Evolutionary conservation across 2,797 vertebrate genomes (phyloP).

Genomic region (Chelmon rostratus): DNA sequence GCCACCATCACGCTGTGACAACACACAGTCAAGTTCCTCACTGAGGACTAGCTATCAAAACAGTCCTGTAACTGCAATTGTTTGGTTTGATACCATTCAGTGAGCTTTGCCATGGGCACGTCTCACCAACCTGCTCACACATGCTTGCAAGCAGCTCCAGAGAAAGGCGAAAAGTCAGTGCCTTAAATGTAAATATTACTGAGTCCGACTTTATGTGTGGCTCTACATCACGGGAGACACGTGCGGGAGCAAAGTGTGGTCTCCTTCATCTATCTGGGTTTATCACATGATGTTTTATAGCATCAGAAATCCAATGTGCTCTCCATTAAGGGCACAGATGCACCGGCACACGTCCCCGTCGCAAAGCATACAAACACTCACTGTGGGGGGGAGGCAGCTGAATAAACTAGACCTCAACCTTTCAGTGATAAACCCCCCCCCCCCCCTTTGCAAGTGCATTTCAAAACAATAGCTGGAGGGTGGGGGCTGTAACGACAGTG

Average conservation of each 20-base stretch:
- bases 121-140: neutral
- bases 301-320: slow-evolving; percentile 55
- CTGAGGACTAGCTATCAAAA: slow-evolving; percentile 39
- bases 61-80: slow-evolving; percentile 19
- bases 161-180: neutral
- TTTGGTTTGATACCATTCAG: slow-evolving; percentile 2
- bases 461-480: slow-evolving; percentile 74
- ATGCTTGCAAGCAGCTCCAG: neutral
- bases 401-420: slow-evolving; percentile 72
- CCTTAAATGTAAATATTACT: neutral
- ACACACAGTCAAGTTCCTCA: slow-evolving; percentile 26
- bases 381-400: slow-evolving; percentile 78
- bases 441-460: slow-evolving; percentile 41
- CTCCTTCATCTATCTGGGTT: neutral
- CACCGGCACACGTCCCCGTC: slow-evolving; percentile 66
- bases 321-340: slow-evolving; percentile 64
- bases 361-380: slow-evolving; percentile 73
- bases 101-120: neutral
- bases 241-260: slow-evolving; percentile 21
- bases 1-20: slow-evolving; percentile 61
- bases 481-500: slow-evolving; percentile 59
- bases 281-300: slow-evolving; percentile 53
- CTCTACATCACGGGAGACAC: slow-evolving; percentile 15
- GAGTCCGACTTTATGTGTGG: neutral
- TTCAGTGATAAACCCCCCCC: slow-evolving; percentile 48